Evolutionary conservation across 2,888 invertebrate species (phyloP).

Genomic region (Sicus ferrugineus): DNA sequence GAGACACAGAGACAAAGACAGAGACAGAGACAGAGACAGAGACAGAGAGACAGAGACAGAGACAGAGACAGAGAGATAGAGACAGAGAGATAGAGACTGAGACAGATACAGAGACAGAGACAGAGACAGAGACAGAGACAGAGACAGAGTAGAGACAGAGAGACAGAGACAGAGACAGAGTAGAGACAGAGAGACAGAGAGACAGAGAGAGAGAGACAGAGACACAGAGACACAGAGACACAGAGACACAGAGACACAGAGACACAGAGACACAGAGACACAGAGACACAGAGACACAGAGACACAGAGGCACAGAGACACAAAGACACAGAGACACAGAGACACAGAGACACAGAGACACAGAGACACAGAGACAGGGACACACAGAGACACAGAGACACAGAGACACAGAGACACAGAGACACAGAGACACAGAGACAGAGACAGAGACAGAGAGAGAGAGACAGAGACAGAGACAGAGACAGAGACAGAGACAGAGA

Average conservation of each 20-base stretch:
- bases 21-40: background rate
- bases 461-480: background rate
- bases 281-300: background rate
- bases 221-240: background rate
- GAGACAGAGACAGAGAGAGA: background rate
- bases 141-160: too few relatives aligned
- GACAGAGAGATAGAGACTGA: too few relatives aligned
- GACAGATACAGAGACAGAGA: too few relatives aligned
- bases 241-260: background rate
- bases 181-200: background rate
- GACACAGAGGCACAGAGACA: background rate
- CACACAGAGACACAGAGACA: background rate
- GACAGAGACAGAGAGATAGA: background rate
- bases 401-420: background rate
- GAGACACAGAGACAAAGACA: too few relatives aligned
- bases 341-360: background rate
- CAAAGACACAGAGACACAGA: background rate
- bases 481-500: too few relatives aligned
- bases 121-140: too few relatives aligned
- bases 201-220: background rate
- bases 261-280: background rate
- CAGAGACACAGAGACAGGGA: background rate
- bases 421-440: background rate
- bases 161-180: too few relatives aligned
- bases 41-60: background rate